Base-by-base conservation (phyloP, 2,113 vertebrate species). In the Rhea pennata region DNA sequence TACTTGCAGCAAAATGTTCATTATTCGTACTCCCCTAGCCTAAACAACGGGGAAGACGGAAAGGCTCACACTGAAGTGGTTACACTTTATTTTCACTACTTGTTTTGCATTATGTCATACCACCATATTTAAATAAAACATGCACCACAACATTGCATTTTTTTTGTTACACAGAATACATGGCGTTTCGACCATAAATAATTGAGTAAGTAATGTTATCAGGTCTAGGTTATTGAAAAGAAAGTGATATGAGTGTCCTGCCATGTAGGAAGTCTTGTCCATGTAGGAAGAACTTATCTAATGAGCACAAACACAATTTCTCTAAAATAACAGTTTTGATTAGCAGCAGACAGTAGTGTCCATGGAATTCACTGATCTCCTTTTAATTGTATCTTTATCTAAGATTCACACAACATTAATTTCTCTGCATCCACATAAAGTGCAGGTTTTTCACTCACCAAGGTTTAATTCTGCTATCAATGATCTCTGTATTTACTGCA, bases 311-410 rank as follows among this genome's bases (percentile, higher is more conserved):
- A 69, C n/a, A 53, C n/a, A 61, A 21, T 11, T 72, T 77, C 90
- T 72, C 72, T 56, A 42, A 90, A 95, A 71, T 54, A 96, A 71
- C 15, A 88, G 36, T 59, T 79, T 83, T 85, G 48, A 91, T 77
- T 91, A 96, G 71, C 44, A 92, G 64, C 51, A 92, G 72, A 80
- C 26, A 83, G 44, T 13, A 77, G 51, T 12, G 64, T 61, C 88
- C 59, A 74, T 1, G 15, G 8, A 90, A 88, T 6, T 59, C 29
- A 71, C 3, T 26, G 21, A 50, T 88, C 87, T 84, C 12, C 44
- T 71, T 80, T 86, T 77, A 95, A 67, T 69, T 84, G 17, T 67
- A 42, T 31, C n/a, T 78, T 91, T 88, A 54, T 82, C 83, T 74
- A 69, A 88, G 59, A 80, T 51, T 42, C 1, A 6, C 1, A 2